These are phyloP conservation scores for Lacanobia oleracea DNA, from an alignment of 2,888 invertebrate genomes.

Conservation along the genomic window DNA sequence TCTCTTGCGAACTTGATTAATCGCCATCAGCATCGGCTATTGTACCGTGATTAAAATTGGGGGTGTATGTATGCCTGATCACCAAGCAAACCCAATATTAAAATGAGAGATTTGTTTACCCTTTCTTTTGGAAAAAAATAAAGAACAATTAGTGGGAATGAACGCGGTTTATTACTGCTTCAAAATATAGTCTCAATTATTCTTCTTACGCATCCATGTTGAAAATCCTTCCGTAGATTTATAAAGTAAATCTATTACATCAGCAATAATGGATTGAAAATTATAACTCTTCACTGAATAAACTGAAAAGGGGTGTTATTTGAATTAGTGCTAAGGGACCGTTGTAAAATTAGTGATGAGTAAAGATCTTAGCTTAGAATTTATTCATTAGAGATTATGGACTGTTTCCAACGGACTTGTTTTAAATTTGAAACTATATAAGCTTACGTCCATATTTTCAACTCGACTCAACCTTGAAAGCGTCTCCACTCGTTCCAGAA, in stretches of 20 bases:
- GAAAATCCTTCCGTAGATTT: slow-evolving; percentile 21
- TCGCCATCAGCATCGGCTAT: too few relatives aligned
- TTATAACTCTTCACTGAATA: slow-evolving; percentile 26
- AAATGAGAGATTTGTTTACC: too few relatives aligned
- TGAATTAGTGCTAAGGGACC: slow-evolving; percentile 10
- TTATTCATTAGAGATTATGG: slow-evolving; percentile 2
- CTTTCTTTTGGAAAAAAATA: too few relatives aligned
- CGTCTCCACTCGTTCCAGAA: too few relatives aligned
- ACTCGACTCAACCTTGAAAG: not conserved
- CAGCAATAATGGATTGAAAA: slow-evolving; percentile 30
- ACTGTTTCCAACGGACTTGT: not conserved
- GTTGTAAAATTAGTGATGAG: not conserved
- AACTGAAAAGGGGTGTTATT: slow-evolving; percentile 34
- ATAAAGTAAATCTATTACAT: slow-evolving; percentile 26
- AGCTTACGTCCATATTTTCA: not conserved
- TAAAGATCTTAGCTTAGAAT: slow-evolving; percentile 1
- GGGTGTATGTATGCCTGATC: too few relatives aligned
- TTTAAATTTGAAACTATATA: not conserved
- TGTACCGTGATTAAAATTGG: too few relatives aligned
- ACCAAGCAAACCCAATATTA: too few relatives aligned
- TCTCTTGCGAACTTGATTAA: too few relatives aligned
- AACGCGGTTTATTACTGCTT: not conserved
- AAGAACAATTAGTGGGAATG: not conserved
- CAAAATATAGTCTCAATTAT: slow-evolving; percentile 14
- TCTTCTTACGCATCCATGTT: not conserved